These are phyloP conservation scores for Calidris pugnax DNA, from an alignment of 2,113 vertebrate genomes.

Conservation along the genomic window DNA sequence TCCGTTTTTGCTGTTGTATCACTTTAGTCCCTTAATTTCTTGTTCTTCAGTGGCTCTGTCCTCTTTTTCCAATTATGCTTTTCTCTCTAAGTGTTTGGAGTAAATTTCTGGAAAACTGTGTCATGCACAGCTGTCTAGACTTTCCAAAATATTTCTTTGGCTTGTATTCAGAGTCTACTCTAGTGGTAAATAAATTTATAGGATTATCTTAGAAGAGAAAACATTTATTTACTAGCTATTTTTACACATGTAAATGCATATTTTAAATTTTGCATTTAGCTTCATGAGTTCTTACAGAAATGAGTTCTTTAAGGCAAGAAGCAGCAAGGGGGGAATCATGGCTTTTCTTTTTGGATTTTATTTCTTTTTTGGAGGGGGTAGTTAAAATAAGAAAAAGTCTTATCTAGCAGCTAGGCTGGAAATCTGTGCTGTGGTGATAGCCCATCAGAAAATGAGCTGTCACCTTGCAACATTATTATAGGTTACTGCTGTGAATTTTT, in stretches of 20 bases:
- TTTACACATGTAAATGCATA: not conserved
- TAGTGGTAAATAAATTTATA: not conserved
- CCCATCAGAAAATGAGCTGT: not conserved
- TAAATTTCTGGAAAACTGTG: not conserved
- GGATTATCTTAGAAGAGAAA: not conserved
- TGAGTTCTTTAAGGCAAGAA: not conserved
- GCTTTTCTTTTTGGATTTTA: not conserved
- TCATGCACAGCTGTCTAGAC: not conserved
- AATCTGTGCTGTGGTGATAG: not conserved
- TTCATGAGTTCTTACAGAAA: not conserved
- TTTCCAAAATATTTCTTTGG: not conserved
- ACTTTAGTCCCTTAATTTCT: not conserved
- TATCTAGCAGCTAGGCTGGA: not conserved
- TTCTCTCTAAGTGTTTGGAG: not conserved
- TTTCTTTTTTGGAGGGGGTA: not conserved
- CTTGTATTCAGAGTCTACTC: not conserved
- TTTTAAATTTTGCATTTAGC: not conserved
- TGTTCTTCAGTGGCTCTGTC: not conserved
- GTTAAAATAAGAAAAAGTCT: not conserved
- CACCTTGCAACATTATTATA: not conserved
- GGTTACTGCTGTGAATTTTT: not conserved
- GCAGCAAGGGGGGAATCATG: not conserved
- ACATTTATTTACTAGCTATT: not conserved
- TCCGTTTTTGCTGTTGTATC: not conserved
- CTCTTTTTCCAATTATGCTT: not conserved